Evolutionary conservation across 2,797 vertebrate species (phyloP), one percentile per base, ranked within the genome.

Genomic region (Takifugu rubripes): DNA sequence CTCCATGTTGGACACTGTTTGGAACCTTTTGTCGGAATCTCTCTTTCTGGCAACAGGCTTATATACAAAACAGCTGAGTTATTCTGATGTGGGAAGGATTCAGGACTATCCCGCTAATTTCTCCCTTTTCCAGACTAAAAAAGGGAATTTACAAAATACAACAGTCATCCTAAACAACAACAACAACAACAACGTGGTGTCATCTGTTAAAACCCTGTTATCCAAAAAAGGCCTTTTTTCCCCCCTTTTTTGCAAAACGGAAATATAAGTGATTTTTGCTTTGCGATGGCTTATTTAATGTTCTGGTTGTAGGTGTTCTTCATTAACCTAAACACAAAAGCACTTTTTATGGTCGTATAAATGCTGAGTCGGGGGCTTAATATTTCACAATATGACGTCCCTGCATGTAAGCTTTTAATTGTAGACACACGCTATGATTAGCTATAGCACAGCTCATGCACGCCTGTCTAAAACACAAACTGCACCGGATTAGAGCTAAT

Each of bases 361-460:
- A 79, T 52, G 58, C 69, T 74, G 71, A 70, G 72, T 54, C 60
- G 61, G 78, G 75, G 57, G 61, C 72, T 77, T 49, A 60, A 65
- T 56, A 44, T 11, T 40, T 12, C 2, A 70, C 46, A 49, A 65
- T 58, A 54, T 14, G 44, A 36, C 51, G 72, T 69, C 62, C 50
- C 70, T 75, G 77, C 79, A 78, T 75, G 72, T 58, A 64, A 43
- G 54, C 59, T 52, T 72, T 61, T 1, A 61, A 65, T 61, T 72
- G 69, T 16, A 55, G 56, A 77, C 75, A 70, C 79, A 76, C 56
- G 81, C 67, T 75, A 64, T 66, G 59, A 57, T 53, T 70, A 77
- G 68, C 74, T 79, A 85, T 78, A 74, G 78, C 84, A 80, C 73
- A 76, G 70, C 72, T 77, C 83, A 85, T 75, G 86, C 79, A 79